Evolutionary conservation across 2,888 invertebrate genomes (phyloP).

Genomic region (Macrosiphum euphorbiae): DNA sequence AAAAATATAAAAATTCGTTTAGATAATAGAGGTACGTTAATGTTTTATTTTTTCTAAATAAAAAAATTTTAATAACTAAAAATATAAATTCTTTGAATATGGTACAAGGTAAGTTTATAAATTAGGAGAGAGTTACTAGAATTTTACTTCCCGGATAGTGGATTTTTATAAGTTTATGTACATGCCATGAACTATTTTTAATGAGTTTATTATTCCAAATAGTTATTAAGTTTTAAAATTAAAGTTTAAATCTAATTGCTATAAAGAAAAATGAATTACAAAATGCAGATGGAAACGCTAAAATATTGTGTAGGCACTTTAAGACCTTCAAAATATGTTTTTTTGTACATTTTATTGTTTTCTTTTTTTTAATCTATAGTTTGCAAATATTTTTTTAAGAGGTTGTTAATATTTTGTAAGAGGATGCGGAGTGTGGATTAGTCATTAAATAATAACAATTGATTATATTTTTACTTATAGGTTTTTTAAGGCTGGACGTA

Average conservation of each 20-base stretch:
- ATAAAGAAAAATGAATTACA: neutral
- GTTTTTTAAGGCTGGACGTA: neutral
- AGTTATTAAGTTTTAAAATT: neutral
- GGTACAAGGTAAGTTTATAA: neutral
- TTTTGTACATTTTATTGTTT: neutral
- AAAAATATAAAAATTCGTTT: too few species aligned
- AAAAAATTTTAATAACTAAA: neutral
- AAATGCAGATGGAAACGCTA: neutral
- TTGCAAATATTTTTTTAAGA: neutral
- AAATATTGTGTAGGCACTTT: neutral
- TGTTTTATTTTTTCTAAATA: neutral
- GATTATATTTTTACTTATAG: neutral
- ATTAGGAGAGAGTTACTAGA: neutral
- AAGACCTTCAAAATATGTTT: neutral
- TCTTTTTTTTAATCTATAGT: neutral
- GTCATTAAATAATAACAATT: slow-evolving; percentile 14
- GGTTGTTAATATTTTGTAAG: neutral
- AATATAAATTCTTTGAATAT: neutral
- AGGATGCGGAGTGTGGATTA: neutral
- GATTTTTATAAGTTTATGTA: neutral
- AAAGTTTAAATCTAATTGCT: neutral
- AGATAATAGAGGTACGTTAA: neutral
- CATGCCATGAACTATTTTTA: neutral
- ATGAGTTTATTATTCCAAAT: neutral
- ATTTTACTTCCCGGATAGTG: neutral